phyloP scores from a whole-genome alignment of 2,797 vertebrate species.

The Numenius phaeopus region DNA sequence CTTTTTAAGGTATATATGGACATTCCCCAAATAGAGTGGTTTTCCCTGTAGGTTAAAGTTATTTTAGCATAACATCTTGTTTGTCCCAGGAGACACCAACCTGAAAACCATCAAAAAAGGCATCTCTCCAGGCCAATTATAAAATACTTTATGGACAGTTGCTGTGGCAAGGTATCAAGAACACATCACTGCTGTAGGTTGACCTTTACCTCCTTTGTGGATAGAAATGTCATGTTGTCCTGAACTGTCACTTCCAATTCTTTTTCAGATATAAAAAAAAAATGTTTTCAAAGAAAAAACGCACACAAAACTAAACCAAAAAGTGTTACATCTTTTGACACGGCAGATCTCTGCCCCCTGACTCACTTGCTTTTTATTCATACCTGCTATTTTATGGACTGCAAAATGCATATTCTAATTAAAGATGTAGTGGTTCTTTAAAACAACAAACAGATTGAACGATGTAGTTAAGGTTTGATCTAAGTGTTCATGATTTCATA shows the following conservation, averaged over 20 bases:
- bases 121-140: neutral
- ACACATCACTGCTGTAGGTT: neutral
- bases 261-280: neutral
- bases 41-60: neutral
- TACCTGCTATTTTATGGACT: neutral
- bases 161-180: neutral
- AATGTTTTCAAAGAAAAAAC: neutral
- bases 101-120: neutral
- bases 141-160: neutral
- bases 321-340: neutral
- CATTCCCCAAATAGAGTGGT: neutral
- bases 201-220: neutral
- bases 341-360: neutral
- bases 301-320: neutral
- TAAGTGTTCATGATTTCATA: neutral
- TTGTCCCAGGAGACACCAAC: neutral
- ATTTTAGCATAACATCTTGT: neutral
- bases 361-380: neutral
- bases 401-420: neutral
- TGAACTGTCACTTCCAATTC: neutral
- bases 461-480: neutral
- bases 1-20: neutral
- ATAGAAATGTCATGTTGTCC: neutral
- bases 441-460: neutral
- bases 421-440: neutral